Conservation (phyloP, 2,113 vertebrate species). For the Tupaia chinensis region DNA sequence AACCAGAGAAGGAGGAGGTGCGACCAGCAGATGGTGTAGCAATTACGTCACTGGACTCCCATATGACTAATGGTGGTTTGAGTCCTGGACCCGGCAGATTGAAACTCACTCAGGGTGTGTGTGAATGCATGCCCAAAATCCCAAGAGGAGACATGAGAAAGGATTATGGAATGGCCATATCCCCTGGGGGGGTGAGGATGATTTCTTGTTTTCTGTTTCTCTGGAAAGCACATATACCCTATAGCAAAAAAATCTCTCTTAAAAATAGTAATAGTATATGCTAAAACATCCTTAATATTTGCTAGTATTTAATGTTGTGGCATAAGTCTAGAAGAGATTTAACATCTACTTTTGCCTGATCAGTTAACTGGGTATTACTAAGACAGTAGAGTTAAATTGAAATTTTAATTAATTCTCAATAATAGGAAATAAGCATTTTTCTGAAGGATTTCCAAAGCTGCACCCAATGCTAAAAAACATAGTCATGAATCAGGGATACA, state of each 20-base stretch:
- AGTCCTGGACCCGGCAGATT: too few species aligned
- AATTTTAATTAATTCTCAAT: conserved; percentile 1
- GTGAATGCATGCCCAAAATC: too few species aligned
- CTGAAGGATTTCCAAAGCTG: not conserved
- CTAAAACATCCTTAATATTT: conserved; percentile 7
- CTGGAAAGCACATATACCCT: too few species aligned
- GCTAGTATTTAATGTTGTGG: not conserved
- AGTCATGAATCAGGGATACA: not conserved
- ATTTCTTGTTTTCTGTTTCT: too few species aligned
- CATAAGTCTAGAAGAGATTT: conserved; percentile 1
- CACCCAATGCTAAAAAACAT: not conserved
- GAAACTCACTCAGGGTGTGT: too few species aligned
- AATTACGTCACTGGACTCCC: too few species aligned
- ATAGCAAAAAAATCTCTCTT: too few species aligned
- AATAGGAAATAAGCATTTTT: not conserved
- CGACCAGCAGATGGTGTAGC: too few species aligned
- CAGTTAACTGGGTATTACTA: conserved; percentile 34
- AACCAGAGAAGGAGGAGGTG: not conserved
- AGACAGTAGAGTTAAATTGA: not conserved
- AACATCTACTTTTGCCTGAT: conserved; percentile 31
- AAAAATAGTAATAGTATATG: not conserved
- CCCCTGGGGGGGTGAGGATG: too few species aligned
- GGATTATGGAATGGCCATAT: too few species aligned
- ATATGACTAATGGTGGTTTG: too few species aligned
- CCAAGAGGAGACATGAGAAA: too few species aligned